Evolutionary conservation across 1,140 invertebrate genomes (phyloP).

Genomic region (Dendrolimus kikuchii): DNA sequence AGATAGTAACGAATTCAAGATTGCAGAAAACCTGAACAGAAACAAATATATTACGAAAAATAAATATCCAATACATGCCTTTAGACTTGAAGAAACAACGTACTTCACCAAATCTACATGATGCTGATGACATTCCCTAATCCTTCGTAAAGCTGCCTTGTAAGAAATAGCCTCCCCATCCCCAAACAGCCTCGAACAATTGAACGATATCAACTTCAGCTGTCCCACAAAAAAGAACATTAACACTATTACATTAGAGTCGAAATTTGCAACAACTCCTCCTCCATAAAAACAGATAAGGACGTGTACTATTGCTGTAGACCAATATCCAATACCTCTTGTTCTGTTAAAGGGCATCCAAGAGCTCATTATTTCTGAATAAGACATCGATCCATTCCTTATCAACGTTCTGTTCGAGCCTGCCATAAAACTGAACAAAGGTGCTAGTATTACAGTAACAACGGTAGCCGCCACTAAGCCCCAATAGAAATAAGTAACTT

Average conservation of each 20-base stretch:
- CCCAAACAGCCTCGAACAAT: conserved; percentile 39
- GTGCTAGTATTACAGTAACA: conserved; percentile 45
- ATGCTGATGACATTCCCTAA: conserved; percentile 42
- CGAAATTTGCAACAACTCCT: conserved; percentile 47
- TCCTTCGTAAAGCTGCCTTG: conserved; percentile 25
- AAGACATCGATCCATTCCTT: conserved; percentile 26
- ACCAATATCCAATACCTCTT: conserved; percentile 33
- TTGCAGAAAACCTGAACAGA: conserved; percentile 33
- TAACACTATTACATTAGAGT: conserved; percentile 43
- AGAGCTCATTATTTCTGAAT: conserved; percentile 53
- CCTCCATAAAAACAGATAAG: conserved; percentile 48
- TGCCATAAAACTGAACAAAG: conserved; percentile 33
- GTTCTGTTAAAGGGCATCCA: conserved; percentile 47
- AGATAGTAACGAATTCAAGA: conserved; percentile 40
- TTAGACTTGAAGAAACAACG: conserved; percentile 1
- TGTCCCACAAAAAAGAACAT: conserved; percentile 57
- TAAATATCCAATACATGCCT: background rate
- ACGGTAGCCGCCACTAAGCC: conserved; percentile 38
- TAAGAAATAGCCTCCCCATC: conserved; percentile 21
- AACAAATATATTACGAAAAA: conserved; percentile 5
- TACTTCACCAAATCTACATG: conserved; percentile 42
- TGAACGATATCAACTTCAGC: conserved; percentile 33
- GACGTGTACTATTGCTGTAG: conserved; percentile 26
- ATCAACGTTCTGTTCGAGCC: conserved; percentile 21
- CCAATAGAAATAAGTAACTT: conserved; percentile 51